Base-by-base conservation (phyloP, 2,888 invertebrate genomes). In the Pandemis cinnamomeana region DNA sequence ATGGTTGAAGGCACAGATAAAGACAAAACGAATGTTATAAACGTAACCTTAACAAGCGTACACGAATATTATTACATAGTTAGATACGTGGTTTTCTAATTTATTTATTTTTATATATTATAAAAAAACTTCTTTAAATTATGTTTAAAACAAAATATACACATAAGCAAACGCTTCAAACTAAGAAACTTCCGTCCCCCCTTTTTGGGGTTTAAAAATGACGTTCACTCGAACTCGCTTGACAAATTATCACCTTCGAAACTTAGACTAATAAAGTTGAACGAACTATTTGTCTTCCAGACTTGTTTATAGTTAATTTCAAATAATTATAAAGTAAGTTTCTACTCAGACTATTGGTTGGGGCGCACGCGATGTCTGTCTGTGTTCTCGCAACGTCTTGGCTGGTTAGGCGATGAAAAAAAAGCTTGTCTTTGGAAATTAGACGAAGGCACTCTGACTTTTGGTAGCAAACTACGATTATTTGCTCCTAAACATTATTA, bases 301-400 rank as follows among this genome's bases (percentile, higher is more conserved):
- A 70, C 68, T 72, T 72, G 71, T 73, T 75, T 72, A 75, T 69
- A 80, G 81, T 79, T 83, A 81, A 81, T 84, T 82, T 80, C 76
- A 80, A 81, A 82, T 86, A 87, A 87, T 87, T 87, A 86, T 83
- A 81, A 82, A 80, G 76, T 82, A 86, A 81, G 79, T 82, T 84
- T 75, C 78, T 79, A 82, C 85, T 87, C 86, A 84, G 87, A 85
- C 86, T 85, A 87, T 88, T 87, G 85, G 83, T 78, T 80, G 72
- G 72, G 71, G 66, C 71, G 81, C 89, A 90, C 89, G 89, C 89
- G 86, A 90, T 84, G 85, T 86, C 87, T 82, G 79, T 77, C 79
- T 82, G 77, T 82, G 77, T 83, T 80, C 81, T 80, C 77, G 79
- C 66, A 78, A 81, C 79, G 79, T 82, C 78, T 77, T 75, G 70